A percentile compares a stretch with the other conserved stretches of the same genome.
Conservation (phyloP, 1,140 invertebrate genomes). For the Drosophila malerkotliana region DNA sequence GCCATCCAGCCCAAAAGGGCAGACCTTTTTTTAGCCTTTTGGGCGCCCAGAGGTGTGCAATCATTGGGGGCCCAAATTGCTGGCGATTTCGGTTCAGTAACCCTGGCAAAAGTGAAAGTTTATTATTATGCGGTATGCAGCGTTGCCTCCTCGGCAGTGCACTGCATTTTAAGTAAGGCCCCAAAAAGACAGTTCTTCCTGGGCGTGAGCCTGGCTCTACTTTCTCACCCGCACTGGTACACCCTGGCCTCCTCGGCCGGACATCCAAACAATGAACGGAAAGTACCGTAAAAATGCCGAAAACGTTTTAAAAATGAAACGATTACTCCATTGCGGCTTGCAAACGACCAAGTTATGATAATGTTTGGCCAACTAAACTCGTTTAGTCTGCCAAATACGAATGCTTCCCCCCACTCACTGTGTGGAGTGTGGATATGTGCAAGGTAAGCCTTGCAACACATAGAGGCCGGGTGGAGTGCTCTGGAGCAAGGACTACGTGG, state of each 20-base stretch:
- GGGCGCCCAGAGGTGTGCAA: slow-evolving; percentile 4
- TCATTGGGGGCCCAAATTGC: slow-evolving; percentile 52
- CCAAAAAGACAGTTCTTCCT: not conserved
- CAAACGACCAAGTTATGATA: slow-evolving; percentile 81
- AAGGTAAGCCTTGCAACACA: slow-evolving; percentile 65
- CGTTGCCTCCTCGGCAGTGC: not conserved
- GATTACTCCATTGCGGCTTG: slow-evolving; percentile 80
- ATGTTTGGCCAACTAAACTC: slow-evolving; percentile 81
- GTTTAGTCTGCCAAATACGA: slow-evolving; percentile 70
- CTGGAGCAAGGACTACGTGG: slow-evolving; percentile 3
- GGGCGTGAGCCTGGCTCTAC: no score
- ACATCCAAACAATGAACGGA: slow-evolving; percentile 81
- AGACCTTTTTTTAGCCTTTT: not conserved
- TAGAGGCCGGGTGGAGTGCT: slow-evolving; percentile 27
- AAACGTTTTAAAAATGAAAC: slow-evolving; percentile 81
- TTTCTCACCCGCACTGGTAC: not conserved
- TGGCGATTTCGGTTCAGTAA: slow-evolving; percentile 14
- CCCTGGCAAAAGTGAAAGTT: slow-evolving; percentile 62
- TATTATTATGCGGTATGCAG: slow-evolving; percentile 73
- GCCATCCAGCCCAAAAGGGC: not conserved
- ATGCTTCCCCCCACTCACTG: not conserved
- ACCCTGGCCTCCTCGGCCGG: slow-evolving; percentile 26
- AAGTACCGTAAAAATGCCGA: slow-evolving; percentile 64
- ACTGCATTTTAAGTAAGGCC: slow-evolving; percentile 44
- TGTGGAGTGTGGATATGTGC: slow-evolving; percentile 29